phyloP scores from a whole-genome alignment of 2,113 vertebrate species.

The Sphaerodactylus townsendi region DNA sequence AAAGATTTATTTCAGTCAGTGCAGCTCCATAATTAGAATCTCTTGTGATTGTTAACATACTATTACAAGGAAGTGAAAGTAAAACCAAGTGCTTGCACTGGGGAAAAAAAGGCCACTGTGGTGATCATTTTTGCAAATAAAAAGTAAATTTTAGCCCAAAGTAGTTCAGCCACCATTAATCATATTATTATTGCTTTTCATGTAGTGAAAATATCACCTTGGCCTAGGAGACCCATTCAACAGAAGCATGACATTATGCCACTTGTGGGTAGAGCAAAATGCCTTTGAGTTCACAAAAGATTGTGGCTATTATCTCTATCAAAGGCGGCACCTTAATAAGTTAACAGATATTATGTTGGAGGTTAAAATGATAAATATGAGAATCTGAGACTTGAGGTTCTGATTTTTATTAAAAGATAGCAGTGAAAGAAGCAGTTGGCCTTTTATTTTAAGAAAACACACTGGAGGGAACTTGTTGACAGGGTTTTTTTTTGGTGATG shows the following conservation, averaged over 20 bases:
- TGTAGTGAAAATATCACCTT: not conserved
- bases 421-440: not conserved
- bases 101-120: not conserved
- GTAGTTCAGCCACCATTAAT: not conserved
- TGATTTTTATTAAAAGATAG: not conserved
- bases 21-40: conserved; percentile 34
- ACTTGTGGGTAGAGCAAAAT: conserved; percentile 6
- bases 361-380: not conserved
- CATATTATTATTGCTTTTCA: not conserved
- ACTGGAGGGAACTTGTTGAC: not conserved
- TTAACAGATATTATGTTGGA: not conserved
- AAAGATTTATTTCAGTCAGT: conserved; percentile 47
- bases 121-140: not conserved
- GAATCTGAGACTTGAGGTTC: not conserved
- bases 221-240: not conserved
- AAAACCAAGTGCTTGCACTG: not conserved
- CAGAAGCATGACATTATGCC: no score
- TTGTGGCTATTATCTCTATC: no score
- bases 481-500: no score
- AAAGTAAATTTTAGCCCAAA: not conserved
- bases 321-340: not conserved
- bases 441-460: not conserved
- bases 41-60: conserved; percentile 28
- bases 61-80: not conserved
- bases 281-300: not conserved